Base-by-base conservation (phyloP, 2,113 vertebrate species). In the Gobio gobio region DNA sequence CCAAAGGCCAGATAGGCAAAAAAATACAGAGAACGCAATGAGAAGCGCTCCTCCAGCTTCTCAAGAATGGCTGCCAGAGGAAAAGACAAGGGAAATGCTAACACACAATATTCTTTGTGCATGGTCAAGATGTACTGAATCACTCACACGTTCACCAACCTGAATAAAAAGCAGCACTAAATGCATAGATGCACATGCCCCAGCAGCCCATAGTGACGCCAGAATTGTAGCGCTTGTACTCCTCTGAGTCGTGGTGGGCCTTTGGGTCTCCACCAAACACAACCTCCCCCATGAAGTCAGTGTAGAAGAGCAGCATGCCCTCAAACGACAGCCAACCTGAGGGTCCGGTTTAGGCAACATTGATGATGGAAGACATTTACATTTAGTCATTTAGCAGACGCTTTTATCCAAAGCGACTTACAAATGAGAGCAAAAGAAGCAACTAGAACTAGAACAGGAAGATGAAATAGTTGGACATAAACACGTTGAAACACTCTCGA, bases 121-220 rank as follows among this genome's bases (percentile, higher is more conserved):
- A n/a, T 2, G 6, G 3, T 45, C 22, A 40, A 26, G 10, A 3
- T 75, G 43, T 22, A 16, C 7, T 20, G 3, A 4, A 40, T 56
- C 2, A 16, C 14, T 14, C 14, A 33, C 61, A 10, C 18, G 10
- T 79, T 18, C n/a, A 77, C 83, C 89, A 90, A 99, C 98, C 98
- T 96, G 98, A 98, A 90, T 99, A 99, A 89, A 98, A 95, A 88
- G 98, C 98, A 20, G 98, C 98, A 83, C 97, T 99, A 94, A 99
- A 99, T 88, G 98, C 98, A 72, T 99, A 99, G 92, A 99, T 96
- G 91, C 98, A 99, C 98, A 99, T 97, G 3, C 98, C 98, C 98
- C 98, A 99, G 95, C 98, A 99, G 91, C 98, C 98, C 97, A 97
- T 95, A 92, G 95, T 98, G 82, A 99, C 97, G 1, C 98, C 98